Conservation (phyloP, 2,888 invertebrate species). For the Melieria picta region DNA sequence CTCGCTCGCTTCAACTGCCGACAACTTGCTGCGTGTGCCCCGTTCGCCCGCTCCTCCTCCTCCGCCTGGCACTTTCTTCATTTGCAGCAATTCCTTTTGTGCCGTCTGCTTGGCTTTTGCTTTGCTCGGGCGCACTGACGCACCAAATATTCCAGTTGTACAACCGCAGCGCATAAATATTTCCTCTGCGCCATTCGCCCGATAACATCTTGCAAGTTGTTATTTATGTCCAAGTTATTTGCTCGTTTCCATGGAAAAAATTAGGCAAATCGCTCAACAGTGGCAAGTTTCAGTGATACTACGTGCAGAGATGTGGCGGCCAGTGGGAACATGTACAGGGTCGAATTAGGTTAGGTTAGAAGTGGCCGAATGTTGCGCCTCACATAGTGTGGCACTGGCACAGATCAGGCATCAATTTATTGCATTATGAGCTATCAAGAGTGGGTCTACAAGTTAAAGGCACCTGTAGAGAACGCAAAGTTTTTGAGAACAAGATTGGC, state of each 20-base stretch:
- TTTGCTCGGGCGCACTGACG: constrained; percentile 9
- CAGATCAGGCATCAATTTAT: too few relatives aligned
- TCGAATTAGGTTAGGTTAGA: too few relatives aligned
- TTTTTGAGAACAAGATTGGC: too few relatives aligned
- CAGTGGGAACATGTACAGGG: too few relatives aligned
- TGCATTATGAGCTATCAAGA: too few relatives aligned
- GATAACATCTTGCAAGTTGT: constrained; percentile 32
- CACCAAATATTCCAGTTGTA: neutral
- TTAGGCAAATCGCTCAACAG: constrained; percentile 21
- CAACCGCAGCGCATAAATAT: constrained; percentile 23
- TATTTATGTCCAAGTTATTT: constrained; percentile 33
- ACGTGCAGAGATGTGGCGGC: too few relatives aligned
- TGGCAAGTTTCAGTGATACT: constrained; percentile 10
- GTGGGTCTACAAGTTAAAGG: too few relatives aligned
- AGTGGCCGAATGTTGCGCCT: too few relatives aligned
- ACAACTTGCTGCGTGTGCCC: neutral
- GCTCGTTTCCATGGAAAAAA: constrained; percentile 16
- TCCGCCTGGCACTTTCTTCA: neutral
- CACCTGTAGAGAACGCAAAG: too few relatives aligned
- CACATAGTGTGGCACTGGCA: too few relatives aligned
- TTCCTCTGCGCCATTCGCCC: constrained; percentile 19
- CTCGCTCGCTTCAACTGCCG: constrained; percentile 37
- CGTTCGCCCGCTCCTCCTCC: neutral
- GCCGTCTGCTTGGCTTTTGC: constrained; percentile 1
- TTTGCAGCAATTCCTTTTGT: neutral